Base-by-base conservation (phyloP, 2,113 vertebrate genomes). In the Turdus rufiventris region DNA sequence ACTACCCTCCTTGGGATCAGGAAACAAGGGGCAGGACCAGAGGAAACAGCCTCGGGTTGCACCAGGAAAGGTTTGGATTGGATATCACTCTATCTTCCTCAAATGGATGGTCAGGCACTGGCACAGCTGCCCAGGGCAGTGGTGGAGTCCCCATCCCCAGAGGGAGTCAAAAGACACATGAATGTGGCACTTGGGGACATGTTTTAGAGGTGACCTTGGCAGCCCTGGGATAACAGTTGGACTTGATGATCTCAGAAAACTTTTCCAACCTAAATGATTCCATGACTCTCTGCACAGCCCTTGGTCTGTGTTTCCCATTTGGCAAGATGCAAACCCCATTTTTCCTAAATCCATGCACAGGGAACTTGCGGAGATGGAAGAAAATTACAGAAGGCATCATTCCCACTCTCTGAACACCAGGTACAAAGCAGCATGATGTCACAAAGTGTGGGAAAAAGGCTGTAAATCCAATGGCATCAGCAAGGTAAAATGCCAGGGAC, bases 191-290 rank as follows among this genome's bases (percentile, higher is more conserved):
- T 0, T 88, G 60, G 43, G 51, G 36, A 73, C 12, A 33, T 3
- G 18, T 5, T 12, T 43, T 5, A 65, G 26, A 24, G 33, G 21
- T 51, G 67, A 42, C 36, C 33, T 65, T 65, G 51, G 76, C 43
- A 73, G 23, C 0, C 1, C 28, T 38, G 43, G 33, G 10, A 5
- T 5, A 29, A 25, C 0, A 0, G 45, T 4, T 53, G 33, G 24
- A 51, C 23, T 53, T 15, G 9, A 26, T 73, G 36, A 25, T 47
- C 28, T 34, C 18, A 45, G 67, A 33, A 36, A 26, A 36, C 2
- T 60, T 88, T 88, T 51, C 51, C 28, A 51, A 26, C 50, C 36
- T 24, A 8, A 73, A 28, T 33, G 47, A 38, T 60, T 38, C 67
- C 34, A 25, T 53, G 16, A n/a, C 53, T 45, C 57, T 40, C 56